phyloP scores from a whole-genome alignment of 64 coral and sea anemone genomes.

The Montipora foliosa region DNA sequence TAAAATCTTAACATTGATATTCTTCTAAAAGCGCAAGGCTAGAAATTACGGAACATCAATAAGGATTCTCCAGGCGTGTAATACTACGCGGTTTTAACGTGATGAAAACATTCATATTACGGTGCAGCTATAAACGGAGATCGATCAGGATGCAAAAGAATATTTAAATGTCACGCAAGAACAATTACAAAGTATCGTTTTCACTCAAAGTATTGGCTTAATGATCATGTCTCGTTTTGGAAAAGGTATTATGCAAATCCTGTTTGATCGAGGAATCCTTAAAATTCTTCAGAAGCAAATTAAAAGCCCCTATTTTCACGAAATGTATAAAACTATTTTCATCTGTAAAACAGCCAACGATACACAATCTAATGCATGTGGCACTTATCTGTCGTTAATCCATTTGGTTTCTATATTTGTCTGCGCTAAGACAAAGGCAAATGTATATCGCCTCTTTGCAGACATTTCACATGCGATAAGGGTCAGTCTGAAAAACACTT shows the following conservation, averaged over 20 bases:
- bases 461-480: neutral
- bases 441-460: neutral
- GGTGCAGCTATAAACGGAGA: too few species aligned
- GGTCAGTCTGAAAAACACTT: too few species aligned
- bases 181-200: neutral
- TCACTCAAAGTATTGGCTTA: neutral
- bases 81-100: too few species aligned
- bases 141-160: too few species aligned
- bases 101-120: too few species aligned
- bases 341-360: neutral
- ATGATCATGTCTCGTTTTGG: neutral
- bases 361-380: neutral
- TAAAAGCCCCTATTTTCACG: neutral
- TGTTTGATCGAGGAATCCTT: neutral
- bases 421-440: neutral
- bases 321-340: neutral
- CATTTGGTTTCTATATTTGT: neutral
- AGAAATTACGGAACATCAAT: too few species aligned
- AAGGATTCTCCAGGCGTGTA: too few species aligned
- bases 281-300: neutral
- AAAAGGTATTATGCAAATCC: constrained; percentile 3
- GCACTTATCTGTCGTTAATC: neutral
- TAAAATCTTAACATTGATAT: too few species aligned
- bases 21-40: too few species aligned
- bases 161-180: neutral